Percentiles rank a stretch among this genome's conserved stretches.
Evolutionary conservation across 2,113 vertebrate genomes (phyloP).

Genomic region (Salvelinus alpinus): DNA sequence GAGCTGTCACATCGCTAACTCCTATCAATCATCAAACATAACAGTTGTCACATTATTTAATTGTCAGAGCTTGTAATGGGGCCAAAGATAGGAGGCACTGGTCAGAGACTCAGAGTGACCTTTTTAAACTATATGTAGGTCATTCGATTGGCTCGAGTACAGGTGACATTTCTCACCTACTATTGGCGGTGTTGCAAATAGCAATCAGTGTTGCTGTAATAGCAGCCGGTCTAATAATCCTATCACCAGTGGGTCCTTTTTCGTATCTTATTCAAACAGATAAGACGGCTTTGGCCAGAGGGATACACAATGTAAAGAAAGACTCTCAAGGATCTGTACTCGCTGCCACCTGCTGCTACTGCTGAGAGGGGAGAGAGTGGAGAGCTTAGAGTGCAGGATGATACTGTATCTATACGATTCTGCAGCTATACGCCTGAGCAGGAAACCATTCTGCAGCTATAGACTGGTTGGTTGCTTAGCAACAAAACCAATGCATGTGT

Average conservation of each 20-base stretch:
- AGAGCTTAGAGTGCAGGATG: constrained; percentile 12
- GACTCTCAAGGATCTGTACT: not conserved
- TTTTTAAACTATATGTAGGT: not conserved
- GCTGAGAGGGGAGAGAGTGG: constrained; percentile 5
- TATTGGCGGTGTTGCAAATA: not conserved
- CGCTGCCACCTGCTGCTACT: not conserved
- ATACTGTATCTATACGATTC: not conserved
- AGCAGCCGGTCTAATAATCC: not conserved
- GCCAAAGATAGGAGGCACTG: not conserved
- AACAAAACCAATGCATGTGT: too few relatives aligned
- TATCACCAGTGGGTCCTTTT: not conserved
- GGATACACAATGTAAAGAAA: not conserved
- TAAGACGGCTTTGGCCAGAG: not conserved
- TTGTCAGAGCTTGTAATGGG: not conserved
- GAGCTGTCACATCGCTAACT: not conserved
- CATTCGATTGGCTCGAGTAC: not conserved
- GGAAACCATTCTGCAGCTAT: not conserved
- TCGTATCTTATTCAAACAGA: not conserved
- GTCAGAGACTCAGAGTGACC: not conserved
- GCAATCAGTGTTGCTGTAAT: not conserved
- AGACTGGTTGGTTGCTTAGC: too few relatives aligned
- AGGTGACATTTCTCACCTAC: not conserved
- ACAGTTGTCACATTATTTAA: constrained; percentile 1
- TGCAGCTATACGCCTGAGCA: not conserved
- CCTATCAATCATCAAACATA: not conserved